Evolutionary conservation across 2,888 invertebrate species (phyloP).

Genomic region (Pseudococcus viburni): DNA sequence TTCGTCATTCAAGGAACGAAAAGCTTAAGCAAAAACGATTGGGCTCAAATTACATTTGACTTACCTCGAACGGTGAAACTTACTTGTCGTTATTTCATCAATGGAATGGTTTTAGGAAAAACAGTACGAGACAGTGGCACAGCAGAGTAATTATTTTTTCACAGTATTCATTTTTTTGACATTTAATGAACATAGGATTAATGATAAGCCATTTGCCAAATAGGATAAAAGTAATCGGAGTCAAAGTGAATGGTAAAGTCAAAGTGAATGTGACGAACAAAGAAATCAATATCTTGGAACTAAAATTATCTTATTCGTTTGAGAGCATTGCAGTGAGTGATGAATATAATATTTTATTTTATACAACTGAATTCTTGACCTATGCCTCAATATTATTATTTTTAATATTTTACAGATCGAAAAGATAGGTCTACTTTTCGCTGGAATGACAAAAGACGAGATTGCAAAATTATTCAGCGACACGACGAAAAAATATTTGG

Average conservation of each 20-base stretch:
- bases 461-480: slow-evolving; percentile 47
- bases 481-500: slow-evolving; percentile 43
- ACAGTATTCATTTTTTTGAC: not conserved
- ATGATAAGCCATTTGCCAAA: not conserved
- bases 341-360: not conserved
- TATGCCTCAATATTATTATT: not conserved
- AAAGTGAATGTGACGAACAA: slow-evolving; percentile 44
- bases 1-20: slow-evolving; percentile 53
- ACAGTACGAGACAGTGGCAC: slow-evolving; percentile 56
- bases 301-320: slow-evolving; percentile 42
- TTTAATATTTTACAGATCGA: slow-evolving; percentile 8
- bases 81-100: slow-evolving; percentile 49
- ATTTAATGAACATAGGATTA: not conserved
- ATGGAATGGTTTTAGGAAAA: slow-evolving; percentile 39
- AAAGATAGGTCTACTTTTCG: slow-evolving; percentile 40
- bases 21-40: slow-evolving; percentile 53
- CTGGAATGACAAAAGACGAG: slow-evolving; percentile 44
- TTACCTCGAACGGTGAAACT: slow-evolving; percentile 45
- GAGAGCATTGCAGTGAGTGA: slow-evolving; percentile 9
- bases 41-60: slow-evolving; percentile 56
- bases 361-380: not conserved
- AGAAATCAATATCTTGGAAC: slow-evolving; percentile 26
- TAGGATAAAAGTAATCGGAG: slow-evolving; percentile 56
- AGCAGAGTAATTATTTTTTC: slow-evolving; percentile 52
- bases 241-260: slow-evolving; percentile 17